phyloP scores from a whole-genome alignment of 1,140 invertebrate genomes.

The Lordiphosa stackelbergi region DNA sequence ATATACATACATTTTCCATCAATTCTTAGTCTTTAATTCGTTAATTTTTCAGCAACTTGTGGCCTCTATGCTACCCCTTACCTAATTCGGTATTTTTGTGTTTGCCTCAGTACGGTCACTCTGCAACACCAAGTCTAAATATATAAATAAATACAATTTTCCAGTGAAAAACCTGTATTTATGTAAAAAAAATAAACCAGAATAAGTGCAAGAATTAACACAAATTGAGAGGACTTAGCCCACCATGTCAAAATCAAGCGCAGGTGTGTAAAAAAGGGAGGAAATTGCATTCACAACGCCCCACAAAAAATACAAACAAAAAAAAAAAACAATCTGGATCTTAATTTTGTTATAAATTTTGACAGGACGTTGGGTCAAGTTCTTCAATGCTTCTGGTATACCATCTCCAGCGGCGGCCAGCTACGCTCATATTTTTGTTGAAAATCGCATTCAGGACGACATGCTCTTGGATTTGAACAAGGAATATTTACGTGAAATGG shows the following conservation, averaged over 20 bases:
- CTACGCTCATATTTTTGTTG: conserved; percentile 89
- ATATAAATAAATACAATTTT: conserved; percentile 24
- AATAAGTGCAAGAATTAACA: conserved; percentile 7
- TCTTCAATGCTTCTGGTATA: conserved; percentile 88
- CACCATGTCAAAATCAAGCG: conserved; percentile 58
- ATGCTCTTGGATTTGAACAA: conserved; percentile 90
- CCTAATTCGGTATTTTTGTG: neutral
- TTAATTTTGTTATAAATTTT: neutral
- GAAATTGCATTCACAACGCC: conserved; percentile 9
- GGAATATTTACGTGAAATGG: conserved; percentile 90
- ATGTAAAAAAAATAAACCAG: conserved; percentile 19
- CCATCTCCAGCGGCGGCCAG: conserved; percentile 84
- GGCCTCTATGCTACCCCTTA: too few species aligned
- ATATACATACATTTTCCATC: too few species aligned
- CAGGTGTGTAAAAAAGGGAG: conserved; percentile 30
- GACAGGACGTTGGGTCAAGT: conserved; percentile 83
- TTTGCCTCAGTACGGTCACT: neutral
- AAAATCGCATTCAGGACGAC: conserved; percentile 88
- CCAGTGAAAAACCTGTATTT: conserved; percentile 21
- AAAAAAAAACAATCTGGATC: conserved; percentile 9
- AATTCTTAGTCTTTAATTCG: too few species aligned
- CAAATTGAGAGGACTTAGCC: conserved; percentile 1
- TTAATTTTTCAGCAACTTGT: too few species aligned
- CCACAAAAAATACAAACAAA: conserved; percentile 6
- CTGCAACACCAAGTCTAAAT: neutral